These are phyloP conservation scores for Digitonthophagus gazella DNA, from an alignment of 2,888 invertebrate species.

Conservation along the genomic window DNA sequence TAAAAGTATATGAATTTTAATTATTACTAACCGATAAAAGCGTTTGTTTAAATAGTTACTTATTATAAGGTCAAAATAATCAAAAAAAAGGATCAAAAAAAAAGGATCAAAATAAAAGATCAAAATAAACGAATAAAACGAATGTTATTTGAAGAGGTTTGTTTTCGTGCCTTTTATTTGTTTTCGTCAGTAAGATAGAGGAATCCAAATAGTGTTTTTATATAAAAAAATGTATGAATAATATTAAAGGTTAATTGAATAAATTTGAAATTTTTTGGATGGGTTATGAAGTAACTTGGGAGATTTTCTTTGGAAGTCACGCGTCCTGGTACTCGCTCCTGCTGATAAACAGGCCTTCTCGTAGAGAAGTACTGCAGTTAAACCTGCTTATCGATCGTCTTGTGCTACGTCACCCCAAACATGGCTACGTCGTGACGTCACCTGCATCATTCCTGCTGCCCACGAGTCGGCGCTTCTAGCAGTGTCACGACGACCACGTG, in stretches of 20 bases:
- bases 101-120: neutral
- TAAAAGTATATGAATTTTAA: neutral
- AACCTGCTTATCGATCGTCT: conserved; percentile 39
- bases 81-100: too few relatives aligned
- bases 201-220: neutral
- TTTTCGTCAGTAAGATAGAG: neutral
- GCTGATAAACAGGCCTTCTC: neutral
- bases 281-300: too few relatives aligned
- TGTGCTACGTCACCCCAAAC: conserved; percentile 53
- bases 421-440: conserved; percentile 54
- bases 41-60: too few relatives aligned
- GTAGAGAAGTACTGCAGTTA: conserved; percentile 40
- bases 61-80: too few relatives aligned
- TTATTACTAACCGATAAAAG: too few relatives aligned
- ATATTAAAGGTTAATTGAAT: too few relatives aligned
- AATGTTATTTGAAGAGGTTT: neutral
- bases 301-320: neutral
- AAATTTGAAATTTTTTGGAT: too few relatives aligned
- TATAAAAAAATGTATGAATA: too few relatives aligned
- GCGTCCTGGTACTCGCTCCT: neutral
- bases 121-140: neutral
- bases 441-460: conserved; percentile 24
- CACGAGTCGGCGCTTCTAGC: conserved; percentile 29
- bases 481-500: conserved; percentile 39
- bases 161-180: neutral